Conservation (phyloP, 2,888 invertebrate species). For the Harpalus rubripes region DNA sequence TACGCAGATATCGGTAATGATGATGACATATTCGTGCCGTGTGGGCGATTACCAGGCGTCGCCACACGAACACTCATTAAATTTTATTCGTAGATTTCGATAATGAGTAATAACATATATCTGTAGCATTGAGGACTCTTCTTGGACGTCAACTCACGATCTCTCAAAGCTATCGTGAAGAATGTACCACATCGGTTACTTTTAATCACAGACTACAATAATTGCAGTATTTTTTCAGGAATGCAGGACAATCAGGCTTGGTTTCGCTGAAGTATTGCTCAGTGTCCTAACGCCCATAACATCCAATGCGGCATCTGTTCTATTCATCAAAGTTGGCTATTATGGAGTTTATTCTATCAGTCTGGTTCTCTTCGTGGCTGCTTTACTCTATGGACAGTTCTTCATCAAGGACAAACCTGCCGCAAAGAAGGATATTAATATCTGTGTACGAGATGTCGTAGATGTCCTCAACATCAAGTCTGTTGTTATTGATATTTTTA, state of each 20-base stretch:
- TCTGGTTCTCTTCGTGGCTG: slow-evolving; percentile 2
- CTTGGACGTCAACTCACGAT: too few relatives aligned
- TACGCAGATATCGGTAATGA: too few relatives aligned
- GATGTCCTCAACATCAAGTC: slow-evolving; percentile 44
- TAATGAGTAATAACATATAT: too few relatives aligned
- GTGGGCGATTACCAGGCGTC: too few relatives aligned
- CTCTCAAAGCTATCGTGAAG: too few relatives aligned
- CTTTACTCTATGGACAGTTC: slow-evolving; percentile 26
- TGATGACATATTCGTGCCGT: too few relatives aligned
- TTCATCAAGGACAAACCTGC: slow-evolving; percentile 43
- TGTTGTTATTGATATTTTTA: slow-evolving; percentile 39
- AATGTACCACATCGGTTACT: too few relatives aligned
- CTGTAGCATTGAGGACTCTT: too few relatives aligned
- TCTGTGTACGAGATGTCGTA: too few relatives aligned
- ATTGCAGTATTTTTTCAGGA: slow-evolving; percentile 13
- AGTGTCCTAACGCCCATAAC: slow-evolving; percentile 18
- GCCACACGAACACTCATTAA: too few relatives aligned
- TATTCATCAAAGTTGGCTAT: slow-evolving; percentile 15
- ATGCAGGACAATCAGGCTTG: slow-evolving; percentile 44
- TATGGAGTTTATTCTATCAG: slow-evolving; percentile 25
- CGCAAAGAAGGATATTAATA: slow-evolving; percentile 8
- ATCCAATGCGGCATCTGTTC: neutral
- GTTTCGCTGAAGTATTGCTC: slow-evolving; percentile 27
- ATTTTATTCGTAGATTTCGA: too few relatives aligned
- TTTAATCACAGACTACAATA: neutral